These are phyloP conservation scores for Microplitis deprimator DNA, from an alignment of 2,888 invertebrate species.

Conservation along the genomic window DNA sequence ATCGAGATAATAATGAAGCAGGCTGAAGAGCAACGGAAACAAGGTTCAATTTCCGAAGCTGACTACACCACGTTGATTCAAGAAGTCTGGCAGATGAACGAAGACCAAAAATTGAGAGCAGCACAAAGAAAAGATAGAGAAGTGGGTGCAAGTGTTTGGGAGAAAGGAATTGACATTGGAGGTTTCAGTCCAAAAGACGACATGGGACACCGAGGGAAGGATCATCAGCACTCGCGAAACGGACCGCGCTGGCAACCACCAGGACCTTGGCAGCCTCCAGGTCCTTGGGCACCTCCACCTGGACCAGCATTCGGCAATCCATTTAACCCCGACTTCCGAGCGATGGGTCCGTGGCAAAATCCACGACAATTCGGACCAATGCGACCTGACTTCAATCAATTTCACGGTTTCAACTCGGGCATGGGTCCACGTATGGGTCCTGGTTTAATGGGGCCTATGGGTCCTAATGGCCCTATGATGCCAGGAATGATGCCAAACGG, in stretches of 20 bases:
- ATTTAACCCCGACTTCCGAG: conserved; percentile 63
- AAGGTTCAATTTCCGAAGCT: conserved; percentile 81
- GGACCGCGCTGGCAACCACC: conserved; percentile 64
- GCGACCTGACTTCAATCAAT: conserved; percentile 64
- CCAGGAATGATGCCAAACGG: conserved; percentile 55
- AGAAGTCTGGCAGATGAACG: conserved; percentile 84
- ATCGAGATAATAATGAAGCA: conserved; percentile 86
- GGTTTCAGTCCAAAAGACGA: conserved; percentile 57
- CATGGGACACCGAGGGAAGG: conserved; percentile 67
- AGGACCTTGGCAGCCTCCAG: conserved; percentile 60
- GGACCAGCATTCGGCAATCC: conserved; percentile 65
- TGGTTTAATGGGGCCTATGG: conserved; percentile 60
- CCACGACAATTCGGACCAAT: conserved; percentile 66
- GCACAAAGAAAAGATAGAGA: conserved; percentile 82
- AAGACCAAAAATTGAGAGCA: conserved; percentile 82
- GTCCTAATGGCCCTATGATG: conserved; percentile 57
- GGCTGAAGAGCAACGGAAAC: conserved; percentile 84
- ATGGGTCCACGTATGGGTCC: conserved; percentile 60
- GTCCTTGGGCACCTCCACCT: conserved; percentile 62
- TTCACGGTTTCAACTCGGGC: conserved; percentile 63
- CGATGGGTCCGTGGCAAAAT: conserved; percentile 68
- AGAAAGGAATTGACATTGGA: conserved; percentile 56
- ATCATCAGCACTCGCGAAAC: conserved; percentile 67
- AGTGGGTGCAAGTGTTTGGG: conserved; percentile 70
- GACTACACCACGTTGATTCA: conserved; percentile 84